These are phyloP conservation scores for Parotia lawesii DNA, from an alignment of 2,113 vertebrate genomes.

Conservation along the genomic window DNA sequence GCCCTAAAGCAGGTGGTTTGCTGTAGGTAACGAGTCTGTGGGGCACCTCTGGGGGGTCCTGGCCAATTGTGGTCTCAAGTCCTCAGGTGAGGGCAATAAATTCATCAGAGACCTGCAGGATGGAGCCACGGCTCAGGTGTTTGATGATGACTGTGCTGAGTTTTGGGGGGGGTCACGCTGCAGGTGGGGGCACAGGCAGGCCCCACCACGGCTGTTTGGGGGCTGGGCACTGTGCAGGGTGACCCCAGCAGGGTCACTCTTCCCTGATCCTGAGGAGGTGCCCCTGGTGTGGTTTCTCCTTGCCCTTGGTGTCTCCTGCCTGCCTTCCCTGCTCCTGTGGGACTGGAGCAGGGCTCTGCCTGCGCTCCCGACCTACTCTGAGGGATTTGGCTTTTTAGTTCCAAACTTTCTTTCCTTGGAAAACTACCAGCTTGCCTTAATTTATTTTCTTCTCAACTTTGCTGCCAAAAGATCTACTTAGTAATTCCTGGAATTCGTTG, in stretches of 20 bases:
- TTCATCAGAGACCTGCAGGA: too few relatives aligned
- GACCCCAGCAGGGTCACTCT: background rate
- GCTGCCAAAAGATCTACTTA: background rate
- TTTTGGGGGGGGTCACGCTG: background rate
- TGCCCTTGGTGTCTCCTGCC: background rate
- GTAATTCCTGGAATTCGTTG: background rate
- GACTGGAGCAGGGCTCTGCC: background rate
- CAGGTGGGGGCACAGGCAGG: background rate
- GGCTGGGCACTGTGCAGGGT: fast-evolving
- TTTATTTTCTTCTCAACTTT: background rate
- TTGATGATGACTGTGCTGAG: fast-evolving
- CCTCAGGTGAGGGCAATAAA: background rate
- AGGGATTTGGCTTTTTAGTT: background rate
- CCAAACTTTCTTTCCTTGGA: background rate
- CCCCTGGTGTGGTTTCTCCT: background rate
- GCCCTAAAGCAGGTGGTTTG: background rate
- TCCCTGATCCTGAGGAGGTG: background rate
- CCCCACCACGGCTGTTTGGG: fast-evolving
- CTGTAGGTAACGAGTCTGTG: fast-evolving
- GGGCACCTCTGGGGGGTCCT: background rate
- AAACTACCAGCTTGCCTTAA: background rate
- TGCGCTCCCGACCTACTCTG: fast-evolving
- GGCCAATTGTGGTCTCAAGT: fast-evolving
- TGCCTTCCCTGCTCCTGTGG: background rate
- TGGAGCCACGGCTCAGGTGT: fast-evolving